These are phyloP conservation scores for Coracias cyanogaster DNA, from an alignment of 2,797 vertebrate genomes.

Conservation along the genomic window DNA sequence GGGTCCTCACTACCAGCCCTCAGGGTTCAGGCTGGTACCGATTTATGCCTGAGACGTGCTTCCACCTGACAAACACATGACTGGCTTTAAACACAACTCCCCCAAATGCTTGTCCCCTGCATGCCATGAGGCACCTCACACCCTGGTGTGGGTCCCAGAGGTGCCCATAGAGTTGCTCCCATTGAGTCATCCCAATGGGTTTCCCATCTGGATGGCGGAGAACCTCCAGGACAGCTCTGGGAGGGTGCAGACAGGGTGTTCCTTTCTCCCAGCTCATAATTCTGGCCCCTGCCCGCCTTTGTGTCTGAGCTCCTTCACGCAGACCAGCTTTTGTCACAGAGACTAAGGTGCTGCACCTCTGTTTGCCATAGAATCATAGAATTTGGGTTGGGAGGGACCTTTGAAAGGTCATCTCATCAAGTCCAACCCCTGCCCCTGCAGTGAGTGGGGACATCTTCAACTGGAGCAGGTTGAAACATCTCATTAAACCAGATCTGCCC, in stretches of 20 bases:
- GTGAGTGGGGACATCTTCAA: background rate
- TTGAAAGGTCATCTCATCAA: background rate
- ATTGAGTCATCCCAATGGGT: background rate
- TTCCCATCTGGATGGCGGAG: background rate
- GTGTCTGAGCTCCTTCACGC: background rate
- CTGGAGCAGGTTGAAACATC: background rate
- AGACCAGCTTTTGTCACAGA: background rate
- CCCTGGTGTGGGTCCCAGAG: background rate
- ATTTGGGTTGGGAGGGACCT: background rate
- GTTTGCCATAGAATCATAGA: background rate
- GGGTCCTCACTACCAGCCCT: background rate
- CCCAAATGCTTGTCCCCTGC: background rate
- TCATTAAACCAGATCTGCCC: background rate
- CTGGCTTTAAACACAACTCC: background rate
- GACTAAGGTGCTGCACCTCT: fast-evolving
- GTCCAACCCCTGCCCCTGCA: background rate
- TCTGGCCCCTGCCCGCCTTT: background rate
- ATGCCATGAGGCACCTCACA: background rate
- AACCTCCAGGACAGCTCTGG: background rate
- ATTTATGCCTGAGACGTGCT: background rate
- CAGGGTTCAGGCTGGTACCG: fast-evolving
- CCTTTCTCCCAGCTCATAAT: background rate
- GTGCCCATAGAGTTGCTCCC: fast-evolving
- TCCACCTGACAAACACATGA: background rate
- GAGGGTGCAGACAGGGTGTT: background rate